Base-by-base conservation (phyloP, 2,888 invertebrate species). In the Epinotia brunnichana region DNA sequence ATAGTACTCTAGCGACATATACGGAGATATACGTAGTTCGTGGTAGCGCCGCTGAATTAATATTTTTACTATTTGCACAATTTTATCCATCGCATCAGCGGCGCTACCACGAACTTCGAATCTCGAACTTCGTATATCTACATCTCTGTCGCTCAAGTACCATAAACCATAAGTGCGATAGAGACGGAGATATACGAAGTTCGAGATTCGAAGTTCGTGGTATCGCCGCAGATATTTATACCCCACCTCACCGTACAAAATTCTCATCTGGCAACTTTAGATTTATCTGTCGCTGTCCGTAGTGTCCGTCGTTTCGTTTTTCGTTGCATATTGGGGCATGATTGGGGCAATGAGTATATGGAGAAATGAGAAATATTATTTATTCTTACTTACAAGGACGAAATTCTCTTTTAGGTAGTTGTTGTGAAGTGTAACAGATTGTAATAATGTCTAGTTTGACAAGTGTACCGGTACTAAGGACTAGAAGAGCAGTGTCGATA, bases 311-410 rank as follows among this genome's bases (percentile, higher is more conserved):
- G 56, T 56, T 21, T 59, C 54, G 67, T 71, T 77, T 71, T 77
- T 76, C 77, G 77, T 82, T 80, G 81, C 81, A 78, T 81, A 79
- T 83, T 82, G 81, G 79, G 78, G 79, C 75, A 76, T 79, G 35
- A 35, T 35, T 9, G 35, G 7, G 80, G 76, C 80, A 76, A 80
- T 80, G 77, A 77, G 69, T 74, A 75, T 77, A 77, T 72, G 71
- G 66, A n/a, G 69, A 24, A 24, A 2, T 24, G 21, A 24, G 21
- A 74, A 73, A 75, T 74, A 63, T 70, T 73, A 60, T 64, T 73
- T 73, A 73, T 73, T 24, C 56, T 53, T 39, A 63, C 62, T 10
- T 51, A 63, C 17, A 44, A 61, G n/a, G 13, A 17, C 19, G 17
- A 48, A 51, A 69, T 76, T 41, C 62, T 63, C 67, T 41, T 73